A percentile compares a stretch with the other conserved stretches of the same genome.
These are phyloP conservation scores for Montipora capricornis DNA, from an alignment of 64 coral and sea anemone species.

Conservation along the genomic window DNA sequence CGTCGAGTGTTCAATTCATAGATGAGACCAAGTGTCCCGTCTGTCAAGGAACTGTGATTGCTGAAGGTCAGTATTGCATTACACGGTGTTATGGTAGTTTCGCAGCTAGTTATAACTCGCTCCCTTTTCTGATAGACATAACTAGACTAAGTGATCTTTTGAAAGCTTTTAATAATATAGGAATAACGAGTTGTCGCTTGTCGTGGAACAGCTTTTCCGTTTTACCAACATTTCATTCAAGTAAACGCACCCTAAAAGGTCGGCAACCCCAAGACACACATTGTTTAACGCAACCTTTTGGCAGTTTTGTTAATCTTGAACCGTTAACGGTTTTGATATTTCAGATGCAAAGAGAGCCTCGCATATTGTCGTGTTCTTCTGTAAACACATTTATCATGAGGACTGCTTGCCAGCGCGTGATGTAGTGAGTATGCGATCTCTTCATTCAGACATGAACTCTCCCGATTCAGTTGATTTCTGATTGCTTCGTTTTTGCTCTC, in stretches of 20 bases:
- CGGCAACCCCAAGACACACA: background rate
- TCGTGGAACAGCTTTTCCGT: too few species aligned
- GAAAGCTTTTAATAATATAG: background rate
- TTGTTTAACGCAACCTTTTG: background rate
- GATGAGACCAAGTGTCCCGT: conserved; percentile 79
- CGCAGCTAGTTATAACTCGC: background rate
- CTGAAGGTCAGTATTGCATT: conserved; percentile 65
- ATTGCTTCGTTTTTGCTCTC: too few species aligned
- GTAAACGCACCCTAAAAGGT: background rate
- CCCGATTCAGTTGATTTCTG: too few species aligned
- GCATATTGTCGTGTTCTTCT: conserved; percentile 94
- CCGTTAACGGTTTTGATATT: background rate
- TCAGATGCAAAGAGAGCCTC: conserved; percentile 88
- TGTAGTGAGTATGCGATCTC: conserved; percentile 46
- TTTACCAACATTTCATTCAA: too few species aligned
- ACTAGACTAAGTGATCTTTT: background rate
- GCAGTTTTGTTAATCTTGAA: background rate
- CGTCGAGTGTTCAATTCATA: background rate
- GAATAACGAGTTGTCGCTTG: too few species aligned
- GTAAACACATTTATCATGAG: conserved; percentile 96
- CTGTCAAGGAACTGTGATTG: conserved; percentile 72
- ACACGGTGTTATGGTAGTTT: background rate
- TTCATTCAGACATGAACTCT: background rate
- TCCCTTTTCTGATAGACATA: background rate
- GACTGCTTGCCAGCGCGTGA: conserved; percentile 88